Evolutionary conservation across 1,140 invertebrate species (phyloP).

Genomic region (Drosophila nebulosa): DNA sequence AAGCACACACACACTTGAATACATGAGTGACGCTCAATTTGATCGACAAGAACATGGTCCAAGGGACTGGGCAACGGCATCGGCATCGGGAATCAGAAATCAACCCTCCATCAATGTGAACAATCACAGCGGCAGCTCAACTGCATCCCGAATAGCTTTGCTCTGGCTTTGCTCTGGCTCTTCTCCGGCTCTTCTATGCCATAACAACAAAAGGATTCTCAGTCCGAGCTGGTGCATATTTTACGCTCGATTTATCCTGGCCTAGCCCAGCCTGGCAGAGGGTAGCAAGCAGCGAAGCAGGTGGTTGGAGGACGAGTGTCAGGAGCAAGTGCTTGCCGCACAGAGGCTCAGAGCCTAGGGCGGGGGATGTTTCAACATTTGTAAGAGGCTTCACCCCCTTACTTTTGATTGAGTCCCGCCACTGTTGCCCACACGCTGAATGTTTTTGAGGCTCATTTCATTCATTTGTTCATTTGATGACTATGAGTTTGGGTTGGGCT

Average conservation of each 20-base stretch:
- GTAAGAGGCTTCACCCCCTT: neutral
- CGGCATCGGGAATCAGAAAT: slow-evolving; percentile 32
- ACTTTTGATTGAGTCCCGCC: neutral
- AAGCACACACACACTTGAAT: slow-evolving; percentile 64
- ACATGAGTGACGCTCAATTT: slow-evolving; percentile 75
- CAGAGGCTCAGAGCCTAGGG: neutral
- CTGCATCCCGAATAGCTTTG: slow-evolving; percentile 33
- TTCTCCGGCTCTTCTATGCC: slow-evolving; percentile 13
- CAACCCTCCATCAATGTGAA: slow-evolving; percentile 59
- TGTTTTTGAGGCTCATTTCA: slow-evolving; percentile 72
- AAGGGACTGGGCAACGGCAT: neutral
- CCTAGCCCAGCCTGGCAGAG: slow-evolving; percentile 25
- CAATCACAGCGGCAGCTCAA: slow-evolving; percentile 71
- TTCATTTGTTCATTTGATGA: slow-evolving; percentile 80
- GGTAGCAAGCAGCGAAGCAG: neutral
- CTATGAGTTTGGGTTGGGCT: slow-evolving; percentile 38
- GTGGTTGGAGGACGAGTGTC: neutral
- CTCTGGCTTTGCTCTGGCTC: neutral
- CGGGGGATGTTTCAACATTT: too few species aligned
- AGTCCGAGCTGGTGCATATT: slow-evolving; percentile 65
- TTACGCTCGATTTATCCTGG: slow-evolving; percentile 76
- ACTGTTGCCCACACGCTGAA: slow-evolving; percentile 21
- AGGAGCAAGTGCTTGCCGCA: slow-evolving; percentile 56
- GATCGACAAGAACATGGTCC: slow-evolving; percentile 50
- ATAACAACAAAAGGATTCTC: slow-evolving; percentile 44